phyloP scores from a whole-genome alignment of 1,140 invertebrate species.

The Zaprionus gabonicus region DNA sequence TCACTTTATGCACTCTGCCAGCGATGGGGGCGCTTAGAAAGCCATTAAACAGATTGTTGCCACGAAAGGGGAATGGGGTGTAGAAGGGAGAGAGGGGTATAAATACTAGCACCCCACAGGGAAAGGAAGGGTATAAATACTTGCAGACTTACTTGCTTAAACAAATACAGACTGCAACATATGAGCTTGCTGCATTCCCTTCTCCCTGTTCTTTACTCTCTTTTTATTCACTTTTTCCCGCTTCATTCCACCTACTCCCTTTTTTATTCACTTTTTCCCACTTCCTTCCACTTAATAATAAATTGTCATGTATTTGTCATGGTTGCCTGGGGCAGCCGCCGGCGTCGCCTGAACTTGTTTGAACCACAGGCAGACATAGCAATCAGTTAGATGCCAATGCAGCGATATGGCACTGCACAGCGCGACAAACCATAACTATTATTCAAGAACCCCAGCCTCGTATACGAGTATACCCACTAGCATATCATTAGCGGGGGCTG shows the following conservation, averaged over 20 bases:
- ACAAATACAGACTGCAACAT: slow-evolving; percentile 5
- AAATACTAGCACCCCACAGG: neutral
- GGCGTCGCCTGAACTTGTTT: slow-evolving; percentile 68
- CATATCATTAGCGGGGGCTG: slow-evolving; percentile 27
- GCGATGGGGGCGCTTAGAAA: slow-evolving; percentile 19
- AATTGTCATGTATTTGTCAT: slow-evolving; percentile 43
- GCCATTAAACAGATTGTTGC: slow-evolving; percentile 18
- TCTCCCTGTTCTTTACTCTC: too few species aligned
- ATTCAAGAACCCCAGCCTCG: slow-evolving; percentile 29
- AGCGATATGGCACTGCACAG: slow-evolving; percentile 12
- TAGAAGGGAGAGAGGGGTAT: neutral
- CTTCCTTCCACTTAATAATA: slow-evolving; percentile 23
- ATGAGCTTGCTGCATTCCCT: neutral
- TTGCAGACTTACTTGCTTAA: neutral
- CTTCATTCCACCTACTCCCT: neutral
- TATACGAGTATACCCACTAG: neutral
- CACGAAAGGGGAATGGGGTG: neutral
- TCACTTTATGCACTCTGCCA: slow-evolving; percentile 30
- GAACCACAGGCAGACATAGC: slow-evolving; percentile 41
- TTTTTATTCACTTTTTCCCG: neutral
- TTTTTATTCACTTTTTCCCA: neutral
- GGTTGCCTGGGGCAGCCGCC: slow-evolving; percentile 74
- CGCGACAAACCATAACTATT: slow-evolving; percentile 37
- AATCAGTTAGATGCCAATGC: slow-evolving; percentile 44
- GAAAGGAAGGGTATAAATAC: neutral